phyloP scores from a whole-genome alignment of 2,797 vertebrate species.

The Anas georgica region DNA sequence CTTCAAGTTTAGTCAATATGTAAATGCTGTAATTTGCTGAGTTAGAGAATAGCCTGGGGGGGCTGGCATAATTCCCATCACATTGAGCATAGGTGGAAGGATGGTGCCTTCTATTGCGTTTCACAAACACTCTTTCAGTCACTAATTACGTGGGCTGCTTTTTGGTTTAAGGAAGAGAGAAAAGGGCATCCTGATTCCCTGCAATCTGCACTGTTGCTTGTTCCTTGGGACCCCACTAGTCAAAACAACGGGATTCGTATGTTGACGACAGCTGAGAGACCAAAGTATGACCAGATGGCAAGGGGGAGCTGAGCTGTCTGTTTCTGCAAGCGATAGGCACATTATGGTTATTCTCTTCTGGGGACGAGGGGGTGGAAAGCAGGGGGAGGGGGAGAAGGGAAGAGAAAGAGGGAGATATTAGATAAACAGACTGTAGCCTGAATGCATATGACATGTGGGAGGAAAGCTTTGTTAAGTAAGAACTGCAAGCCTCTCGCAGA shows the following conservation, averaged over 20 bases:
- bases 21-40: background rate
- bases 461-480: constrained; percentile 69
- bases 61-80: background rate
- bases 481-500: constrained; percentile 46
- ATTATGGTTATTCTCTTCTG: constrained; percentile 69
- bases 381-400: constrained; percentile 12
- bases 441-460: constrained; percentile 71
- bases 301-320: constrained; percentile 68
- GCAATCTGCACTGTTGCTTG: constrained; percentile 64
- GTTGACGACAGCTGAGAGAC: constrained; percentile 71
- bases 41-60: background rate
- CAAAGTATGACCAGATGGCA: constrained; percentile 72
- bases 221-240: constrained; percentile 69
- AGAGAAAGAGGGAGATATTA: constrained; percentile 53
- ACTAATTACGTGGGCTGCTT: constrained; percentile 2
- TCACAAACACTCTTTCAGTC: background rate
- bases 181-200: constrained; percentile 48
- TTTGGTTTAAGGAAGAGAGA: constrained; percentile 45
- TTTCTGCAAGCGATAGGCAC: constrained; percentile 70
- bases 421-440: constrained; percentile 72
- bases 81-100: background rate
- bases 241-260: constrained; percentile 72
- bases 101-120: background rate
- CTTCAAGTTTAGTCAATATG: background rate
- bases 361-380: constrained; percentile 26